Evolutionary conservation across 2,888 invertebrate species (phyloP).

Genomic region (Tinea semifulvella): DNA sequence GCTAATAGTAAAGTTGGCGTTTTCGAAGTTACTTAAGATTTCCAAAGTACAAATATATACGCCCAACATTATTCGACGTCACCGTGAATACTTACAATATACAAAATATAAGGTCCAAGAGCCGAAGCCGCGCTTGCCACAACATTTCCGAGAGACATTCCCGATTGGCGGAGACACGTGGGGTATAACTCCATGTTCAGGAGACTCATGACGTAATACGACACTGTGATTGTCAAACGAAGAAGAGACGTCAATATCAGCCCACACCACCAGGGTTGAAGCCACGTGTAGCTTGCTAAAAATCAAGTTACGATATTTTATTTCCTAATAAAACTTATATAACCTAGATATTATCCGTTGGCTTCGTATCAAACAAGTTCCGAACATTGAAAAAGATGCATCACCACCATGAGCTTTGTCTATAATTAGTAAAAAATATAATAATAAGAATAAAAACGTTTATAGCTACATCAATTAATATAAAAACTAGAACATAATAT

Average conservation of each 20-base stretch:
- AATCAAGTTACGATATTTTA: not conserved
- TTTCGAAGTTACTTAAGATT: too few relatives aligned
- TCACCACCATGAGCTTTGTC: too few relatives aligned
- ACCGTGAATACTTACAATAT: constrained; percentile 45
- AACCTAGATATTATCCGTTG: too few relatives aligned
- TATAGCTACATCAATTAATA: too few relatives aligned
- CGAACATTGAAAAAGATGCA: too few relatives aligned
- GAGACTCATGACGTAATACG: constrained; percentile 67
- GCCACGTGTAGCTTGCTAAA: constrained; percentile 23
- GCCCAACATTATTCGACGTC: not conserved
- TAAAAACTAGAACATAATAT: too few relatives aligned
- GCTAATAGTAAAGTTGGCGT: too few relatives aligned
- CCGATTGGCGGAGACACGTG: constrained; percentile 71
- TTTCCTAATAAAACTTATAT: too few relatives aligned
- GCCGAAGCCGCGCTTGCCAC: constrained; percentile 62
- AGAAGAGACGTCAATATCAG: constrained; percentile 47
- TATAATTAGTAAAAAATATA: too few relatives aligned
- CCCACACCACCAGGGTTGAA: constrained; percentile 32
- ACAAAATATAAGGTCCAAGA: constrained; percentile 69
- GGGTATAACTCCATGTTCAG: constrained; percentile 74
- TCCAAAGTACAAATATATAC: not conserved
- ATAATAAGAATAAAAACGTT: too few relatives aligned
- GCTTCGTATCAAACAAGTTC: too few relatives aligned
- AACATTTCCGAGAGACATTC: constrained; percentile 68
- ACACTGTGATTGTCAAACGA: constrained; percentile 61